These are phyloP conservation scores for Gallinago media DNA, from an alignment of 2,113 vertebrate genomes.

Conservation along the genomic window DNA sequence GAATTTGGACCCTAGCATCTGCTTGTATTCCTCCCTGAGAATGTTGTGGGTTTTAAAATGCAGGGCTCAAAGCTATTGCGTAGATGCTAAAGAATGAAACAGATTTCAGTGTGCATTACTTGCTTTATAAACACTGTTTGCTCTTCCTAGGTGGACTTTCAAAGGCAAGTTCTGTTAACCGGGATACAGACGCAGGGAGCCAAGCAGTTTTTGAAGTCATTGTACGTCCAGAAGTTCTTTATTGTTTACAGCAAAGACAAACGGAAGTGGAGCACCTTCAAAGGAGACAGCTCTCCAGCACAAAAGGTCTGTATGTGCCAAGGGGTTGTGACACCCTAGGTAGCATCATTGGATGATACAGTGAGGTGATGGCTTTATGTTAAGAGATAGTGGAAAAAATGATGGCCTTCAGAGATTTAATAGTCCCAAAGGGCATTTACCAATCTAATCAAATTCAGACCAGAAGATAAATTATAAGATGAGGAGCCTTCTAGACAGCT, in stretches of 20 bases:
- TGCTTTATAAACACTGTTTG: neutral
- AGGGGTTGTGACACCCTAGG: neutral
- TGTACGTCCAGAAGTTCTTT: conserved; percentile 80
- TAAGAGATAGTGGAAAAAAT: neutral
- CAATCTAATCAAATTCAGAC: neutral
- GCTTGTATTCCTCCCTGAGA: neutral
- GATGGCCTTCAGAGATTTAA: neutral
- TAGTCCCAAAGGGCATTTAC: neutral
- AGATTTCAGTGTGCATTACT: neutral
- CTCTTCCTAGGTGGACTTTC: conserved; percentile 87
- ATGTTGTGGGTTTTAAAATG: neutral
- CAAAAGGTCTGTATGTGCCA: conserved; percentile 72
- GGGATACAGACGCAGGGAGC: conserved; percentile 94
- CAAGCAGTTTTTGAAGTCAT: conserved; percentile 78
- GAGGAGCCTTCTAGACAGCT: neutral
- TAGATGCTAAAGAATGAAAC: neutral
- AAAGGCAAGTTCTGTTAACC: conserved; percentile 87
- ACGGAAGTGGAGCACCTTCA: conserved; percentile 86
- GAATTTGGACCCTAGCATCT: neutral
- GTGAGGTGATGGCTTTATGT: neutral
- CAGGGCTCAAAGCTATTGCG: neutral
- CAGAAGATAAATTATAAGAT: neutral
- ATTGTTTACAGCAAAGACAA: conserved; percentile 90
- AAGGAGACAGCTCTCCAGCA: conserved; percentile 80
- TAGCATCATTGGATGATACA: neutral